Conservation (phyloP, 2,888 invertebrate species). For the Toxonevra muliebris region DNA sequence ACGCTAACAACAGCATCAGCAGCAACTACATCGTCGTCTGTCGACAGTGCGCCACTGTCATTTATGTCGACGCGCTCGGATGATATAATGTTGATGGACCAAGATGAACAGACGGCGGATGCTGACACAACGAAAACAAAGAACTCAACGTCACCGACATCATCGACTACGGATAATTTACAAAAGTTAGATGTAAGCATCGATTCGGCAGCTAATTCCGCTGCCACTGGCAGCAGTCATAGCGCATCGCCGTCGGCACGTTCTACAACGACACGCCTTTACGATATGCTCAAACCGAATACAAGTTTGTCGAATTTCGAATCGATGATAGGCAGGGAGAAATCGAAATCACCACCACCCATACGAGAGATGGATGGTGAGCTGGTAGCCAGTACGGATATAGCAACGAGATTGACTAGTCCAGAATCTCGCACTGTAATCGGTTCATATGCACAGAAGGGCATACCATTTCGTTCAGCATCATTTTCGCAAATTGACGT, state of each 20-base stretch:
- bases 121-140: slow-evolving; percentile 40
- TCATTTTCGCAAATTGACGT: slow-evolving; percentile 90
- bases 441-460: slow-evolving; percentile 72
- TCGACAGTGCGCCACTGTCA: slow-evolving; percentile 33
- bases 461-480: slow-evolving; percentile 82
- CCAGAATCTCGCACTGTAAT: slow-evolving; percentile 71
- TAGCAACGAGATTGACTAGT: slow-evolving; percentile 66
- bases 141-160: slow-evolving; percentile 44
- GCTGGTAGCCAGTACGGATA: slow-evolving; percentile 49
- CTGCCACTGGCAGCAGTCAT: not conserved
- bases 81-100: slow-evolving; percentile 52
- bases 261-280: slow-evolving; percentile 41
- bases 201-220: not conserved
- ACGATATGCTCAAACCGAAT: slow-evolving; percentile 55
- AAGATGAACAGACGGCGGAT: slow-evolving; percentile 44
- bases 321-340: slow-evolving; percentile 53
- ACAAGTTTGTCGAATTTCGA: slow-evolving; percentile 62
- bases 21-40: slow-evolving; percentile 39
- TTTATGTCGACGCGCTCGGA: slow-evolving; percentile 43
- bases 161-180: not conserved
- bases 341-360: slow-evolving; percentile 54
- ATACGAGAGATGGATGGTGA: slow-evolving; percentile 8
- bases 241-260: slow-evolving; percentile 15
- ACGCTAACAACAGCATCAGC: slow-evolving; percentile 23
- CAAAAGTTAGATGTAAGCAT: not conserved